phyloP scores from a whole-genome alignment of 2,113 vertebrate species.

The Sinocyclocheilus rhinocerous region DNA sequence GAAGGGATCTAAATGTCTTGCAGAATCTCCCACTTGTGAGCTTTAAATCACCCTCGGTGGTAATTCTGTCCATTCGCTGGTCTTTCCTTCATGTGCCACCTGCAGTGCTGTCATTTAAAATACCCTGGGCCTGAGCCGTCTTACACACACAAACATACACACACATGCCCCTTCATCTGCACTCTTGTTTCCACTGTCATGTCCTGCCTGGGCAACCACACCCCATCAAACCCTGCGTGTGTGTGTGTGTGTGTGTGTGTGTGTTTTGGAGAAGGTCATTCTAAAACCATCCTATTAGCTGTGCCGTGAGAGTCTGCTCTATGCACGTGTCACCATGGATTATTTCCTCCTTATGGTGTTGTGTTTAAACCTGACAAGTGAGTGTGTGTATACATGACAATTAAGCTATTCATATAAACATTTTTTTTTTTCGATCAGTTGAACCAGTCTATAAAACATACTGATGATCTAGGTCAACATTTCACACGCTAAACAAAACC shows the following conservation, averaged over 20 bases:
- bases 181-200: conserved; percentile 34
- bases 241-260: conserved; percentile 1
- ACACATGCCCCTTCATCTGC: conserved; percentile 37
- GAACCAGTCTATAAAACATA: neutral
- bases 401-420: neutral
- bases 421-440: neutral
- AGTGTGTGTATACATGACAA: neutral
- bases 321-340: conserved; percentile 35
- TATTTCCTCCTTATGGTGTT: conserved; percentile 8
- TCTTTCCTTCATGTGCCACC: conserved; percentile 55
- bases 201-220: neutral
- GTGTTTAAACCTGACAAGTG: conserved; percentile 27
- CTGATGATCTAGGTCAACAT: neutral
- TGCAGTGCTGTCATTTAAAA: conserved; percentile 60
- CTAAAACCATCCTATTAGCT: conserved; percentile 45
- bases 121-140: conserved; percentile 48
- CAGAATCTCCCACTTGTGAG: conserved; percentile 57
- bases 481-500: neutral
- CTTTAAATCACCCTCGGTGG: conserved; percentile 62
- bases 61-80: conserved; percentile 61
- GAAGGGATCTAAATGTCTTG: neutral
- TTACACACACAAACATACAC: conserved; percentile 37
- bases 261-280: conserved; percentile 37
- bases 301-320: neutral
- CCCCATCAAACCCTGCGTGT: neutral